Percentiles rank a stretch among this genome's conserved stretches.
Conservation (phyloP, 1,140 invertebrate genomes). For the Formica selysi region DNA sequence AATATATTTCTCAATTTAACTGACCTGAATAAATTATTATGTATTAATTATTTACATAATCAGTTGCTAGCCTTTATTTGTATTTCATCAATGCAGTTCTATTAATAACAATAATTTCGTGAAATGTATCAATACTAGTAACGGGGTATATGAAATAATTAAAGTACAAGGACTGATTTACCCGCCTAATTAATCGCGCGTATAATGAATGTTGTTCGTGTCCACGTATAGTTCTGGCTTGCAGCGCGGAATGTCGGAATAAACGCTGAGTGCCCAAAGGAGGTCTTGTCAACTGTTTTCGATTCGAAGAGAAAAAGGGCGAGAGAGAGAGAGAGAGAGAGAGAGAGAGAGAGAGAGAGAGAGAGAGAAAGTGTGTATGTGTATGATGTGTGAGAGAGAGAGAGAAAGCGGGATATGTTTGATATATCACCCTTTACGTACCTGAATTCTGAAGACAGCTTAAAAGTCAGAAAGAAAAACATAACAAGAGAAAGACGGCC, state of each 20-base stretch:
- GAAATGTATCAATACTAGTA: constrained; percentile 13
- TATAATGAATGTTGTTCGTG: constrained; percentile 1
- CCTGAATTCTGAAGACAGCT: not conserved
- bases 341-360: not conserved
- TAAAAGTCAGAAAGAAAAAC: constrained; percentile 10
- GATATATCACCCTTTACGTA: constrained; percentile 18
- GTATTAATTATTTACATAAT: not conserved
- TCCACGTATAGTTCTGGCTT: constrained; percentile 17
- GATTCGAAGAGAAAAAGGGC: not conserved
- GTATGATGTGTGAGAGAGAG: not conserved
- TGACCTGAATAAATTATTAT: not conserved
- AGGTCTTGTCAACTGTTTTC: constrained; percentile 50
- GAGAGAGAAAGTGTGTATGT: not conserved
- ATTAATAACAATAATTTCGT: constrained; percentile 8
- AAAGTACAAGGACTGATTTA: constrained; percentile 17
- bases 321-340: not conserved
- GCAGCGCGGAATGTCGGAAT: constrained; percentile 28
- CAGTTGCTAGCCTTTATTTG: not conserved
- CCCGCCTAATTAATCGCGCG: not conserved
- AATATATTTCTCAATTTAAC: not conserved
- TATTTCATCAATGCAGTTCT: not conserved
- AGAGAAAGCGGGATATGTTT: constrained; percentile 1
- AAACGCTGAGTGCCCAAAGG: constrained; percentile 30
- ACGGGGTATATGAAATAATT: constrained; percentile 9
- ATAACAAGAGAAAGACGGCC: not conserved